Evolutionary conservation across 2,888 invertebrate species (phyloP), one percentile per base, ranked within the genome.

Genomic region (Rhorus exstirpatorius): DNA sequence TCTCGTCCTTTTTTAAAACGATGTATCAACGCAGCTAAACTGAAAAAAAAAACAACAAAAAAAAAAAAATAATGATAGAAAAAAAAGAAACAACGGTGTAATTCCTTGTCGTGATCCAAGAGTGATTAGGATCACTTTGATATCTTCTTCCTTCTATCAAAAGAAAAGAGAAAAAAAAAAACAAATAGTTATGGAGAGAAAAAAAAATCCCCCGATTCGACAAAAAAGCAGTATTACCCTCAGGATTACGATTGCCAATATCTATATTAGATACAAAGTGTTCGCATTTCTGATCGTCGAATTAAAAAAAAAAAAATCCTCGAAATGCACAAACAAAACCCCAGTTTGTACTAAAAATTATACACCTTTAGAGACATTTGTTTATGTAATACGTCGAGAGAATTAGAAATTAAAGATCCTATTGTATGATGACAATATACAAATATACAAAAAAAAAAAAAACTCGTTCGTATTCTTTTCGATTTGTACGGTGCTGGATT

Each of bases 401-500:
- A 26, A 19, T 19, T 71, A 76, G 53, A 60, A 60, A 67, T 71
- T 60, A 83, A 71, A 19, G 38, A 71, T 71, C 75, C 35, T 79
- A 75, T 24, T 75, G 70, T 82, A 82, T 61, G 14, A 83, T 79
- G 82, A 83, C 82, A 83, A 83, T 83, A 83, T 60, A 68, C 31
- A 31, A 6, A 31, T 6, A 6, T 31, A 46, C 14, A 24, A 49
- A 51, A 51, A 70, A 70, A 71, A 76, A 79, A 53, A 75, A 51
- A 31, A 51, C 26, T 14, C 19, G 44, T 72, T n/a, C n/a, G n/a
- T n/a, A n/a, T n/a, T n/a, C n/a, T n/a, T n/a, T n/a, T n/a, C n/a
- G n/a, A n/a, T n/a, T n/a, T n/a, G n/a, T n/a, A n/a, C n/a, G n/a
- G n/a, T n/a, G n/a, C n/a, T n/a, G n/a, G n/a, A n/a, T n/a, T n/a